phyloP scores from a whole-genome alignment of 2,797 vertebrate species.

The Coregonus ussuriensis region DNA sequence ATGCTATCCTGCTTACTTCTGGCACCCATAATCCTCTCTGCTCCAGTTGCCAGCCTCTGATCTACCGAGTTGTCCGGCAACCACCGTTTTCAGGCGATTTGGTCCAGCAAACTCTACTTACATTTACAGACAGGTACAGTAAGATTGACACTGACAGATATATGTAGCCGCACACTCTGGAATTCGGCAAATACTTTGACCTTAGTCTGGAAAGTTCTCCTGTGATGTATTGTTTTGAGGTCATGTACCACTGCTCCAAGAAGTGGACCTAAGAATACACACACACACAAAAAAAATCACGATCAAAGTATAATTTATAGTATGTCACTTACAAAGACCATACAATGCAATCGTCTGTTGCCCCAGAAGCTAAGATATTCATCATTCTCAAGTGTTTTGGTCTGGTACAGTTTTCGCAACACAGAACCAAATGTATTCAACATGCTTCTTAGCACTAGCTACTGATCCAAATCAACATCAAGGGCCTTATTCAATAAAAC shows the following conservation, averaged over 20 bases:
- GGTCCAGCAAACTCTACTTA: constrained; percentile 71
- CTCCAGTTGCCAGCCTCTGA: constrained; percentile 80
- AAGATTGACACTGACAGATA: constrained; percentile 59
- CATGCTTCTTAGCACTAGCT: constrained; percentile 39
- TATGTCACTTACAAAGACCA: constrained; percentile 20
- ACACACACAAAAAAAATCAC: constrained; percentile 3
- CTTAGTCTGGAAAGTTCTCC: neutral
- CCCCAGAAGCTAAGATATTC: constrained; percentile 30
- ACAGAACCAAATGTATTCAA: constrained; percentile 53
- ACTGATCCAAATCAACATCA: constrained; percentile 61
- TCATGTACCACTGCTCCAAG: neutral
- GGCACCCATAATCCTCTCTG: constrained; percentile 80
- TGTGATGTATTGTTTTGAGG: constrained; percentile 38
- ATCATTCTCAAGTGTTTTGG: constrained; percentile 47
- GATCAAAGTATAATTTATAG: constrained; percentile 18
- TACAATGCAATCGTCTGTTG: constrained; percentile 18
- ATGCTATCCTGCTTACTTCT: constrained; percentile 87
- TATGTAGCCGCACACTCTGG: constrained; percentile 6
- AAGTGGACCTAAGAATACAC: constrained; percentile 9
- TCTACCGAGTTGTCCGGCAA: constrained; percentile 81
- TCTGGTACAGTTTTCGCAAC: constrained; percentile 51
- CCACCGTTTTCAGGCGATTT: constrained; percentile 76
- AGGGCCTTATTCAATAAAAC: constrained; percentile 53
- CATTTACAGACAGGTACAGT: constrained; percentile 82
- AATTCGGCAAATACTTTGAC: constrained; percentile 9